Percentiles rank a stretch among this genome's conserved stretches.
These are phyloP conservation scores for Muscidifurax raptorellus DNA, from an alignment of 1,140 invertebrate species.

Conservation along the genomic window DNA sequence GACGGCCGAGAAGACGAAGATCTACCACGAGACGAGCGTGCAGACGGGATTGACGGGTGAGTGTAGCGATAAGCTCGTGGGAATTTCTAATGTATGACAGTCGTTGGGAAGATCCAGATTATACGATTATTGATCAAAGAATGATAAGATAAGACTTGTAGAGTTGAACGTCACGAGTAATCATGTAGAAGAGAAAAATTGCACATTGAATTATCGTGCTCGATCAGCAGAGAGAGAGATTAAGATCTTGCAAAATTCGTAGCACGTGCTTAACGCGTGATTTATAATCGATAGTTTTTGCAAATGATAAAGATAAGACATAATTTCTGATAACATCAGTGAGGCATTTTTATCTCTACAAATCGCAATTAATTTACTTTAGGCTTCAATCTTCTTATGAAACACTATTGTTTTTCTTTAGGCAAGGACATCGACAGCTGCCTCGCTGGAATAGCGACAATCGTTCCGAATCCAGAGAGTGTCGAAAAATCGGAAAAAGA, in stretches of 20 bases:
- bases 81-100: neutral
- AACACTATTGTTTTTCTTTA: conserved; percentile 60
- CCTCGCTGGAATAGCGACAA: conserved; percentile 78
- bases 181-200: neutral
- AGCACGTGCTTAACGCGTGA: no score
- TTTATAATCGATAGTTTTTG: no score
- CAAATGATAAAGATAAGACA: no score
- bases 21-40: conserved; percentile 85
- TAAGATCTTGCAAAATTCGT: no score
- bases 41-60: conserved; percentile 84
- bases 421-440: conserved; percentile 83
- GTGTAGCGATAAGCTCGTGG: neutral
- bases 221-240: neutral
- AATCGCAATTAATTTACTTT: neutral
- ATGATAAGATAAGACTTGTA: neutral
- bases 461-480: conserved; percentile 70
- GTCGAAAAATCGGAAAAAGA: conserved; percentile 73
- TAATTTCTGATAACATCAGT: neutral
- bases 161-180: neutral
- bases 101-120: neutral
- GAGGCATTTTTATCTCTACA: no score
- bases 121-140: neutral
- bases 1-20: conserved; percentile 78
- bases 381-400: neutral
- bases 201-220: neutral